Evolutionary conservation across 2,797 vertebrate species (phyloP).

Genomic region (Avahi laniger): DNA sequence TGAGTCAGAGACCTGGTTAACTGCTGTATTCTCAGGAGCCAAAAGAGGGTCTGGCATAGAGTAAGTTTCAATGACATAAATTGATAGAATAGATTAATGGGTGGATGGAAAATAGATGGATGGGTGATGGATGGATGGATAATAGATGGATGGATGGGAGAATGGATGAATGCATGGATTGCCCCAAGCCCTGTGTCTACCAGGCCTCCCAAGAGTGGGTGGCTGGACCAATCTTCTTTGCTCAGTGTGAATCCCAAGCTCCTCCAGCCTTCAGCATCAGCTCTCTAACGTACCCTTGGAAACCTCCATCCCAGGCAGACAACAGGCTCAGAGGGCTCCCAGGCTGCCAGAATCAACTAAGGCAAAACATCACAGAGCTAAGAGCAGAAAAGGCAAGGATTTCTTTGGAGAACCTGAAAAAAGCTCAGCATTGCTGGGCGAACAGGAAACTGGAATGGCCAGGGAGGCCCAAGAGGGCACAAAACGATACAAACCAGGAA

Average conservation of each 20-base stretch:
- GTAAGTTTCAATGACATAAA: neutral
- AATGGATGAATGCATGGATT: neutral
- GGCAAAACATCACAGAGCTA: neutral
- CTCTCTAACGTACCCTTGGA: neutral
- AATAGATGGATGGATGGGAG: neutral
- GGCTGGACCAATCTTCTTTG: neutral
- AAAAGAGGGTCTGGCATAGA: neutral
- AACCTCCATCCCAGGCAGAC: neutral
- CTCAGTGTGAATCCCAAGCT: neutral
- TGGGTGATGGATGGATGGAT: neutral
- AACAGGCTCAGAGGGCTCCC: neutral
- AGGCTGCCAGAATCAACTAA: slow-evolving; percentile 13
- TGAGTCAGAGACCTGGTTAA: neutral
- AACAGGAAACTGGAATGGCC: neutral
- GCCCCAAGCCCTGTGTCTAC: neutral
- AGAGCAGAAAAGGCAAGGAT: neutral
- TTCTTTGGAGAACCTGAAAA: neutral
- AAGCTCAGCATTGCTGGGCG: neutral
- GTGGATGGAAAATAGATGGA: too few species aligned
- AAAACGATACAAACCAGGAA: neutral
- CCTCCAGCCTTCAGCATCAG: neutral
- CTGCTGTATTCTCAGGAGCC: neutral
- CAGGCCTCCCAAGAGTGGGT: neutral
- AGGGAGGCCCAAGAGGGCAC: neutral
- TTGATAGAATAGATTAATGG: neutral